A percentile compares a stretch with the other conserved stretches of the same genome.
phyloP scores from a whole-genome alignment of 2,797 vertebrate species.

The Enteromius anoplus region DNA sequence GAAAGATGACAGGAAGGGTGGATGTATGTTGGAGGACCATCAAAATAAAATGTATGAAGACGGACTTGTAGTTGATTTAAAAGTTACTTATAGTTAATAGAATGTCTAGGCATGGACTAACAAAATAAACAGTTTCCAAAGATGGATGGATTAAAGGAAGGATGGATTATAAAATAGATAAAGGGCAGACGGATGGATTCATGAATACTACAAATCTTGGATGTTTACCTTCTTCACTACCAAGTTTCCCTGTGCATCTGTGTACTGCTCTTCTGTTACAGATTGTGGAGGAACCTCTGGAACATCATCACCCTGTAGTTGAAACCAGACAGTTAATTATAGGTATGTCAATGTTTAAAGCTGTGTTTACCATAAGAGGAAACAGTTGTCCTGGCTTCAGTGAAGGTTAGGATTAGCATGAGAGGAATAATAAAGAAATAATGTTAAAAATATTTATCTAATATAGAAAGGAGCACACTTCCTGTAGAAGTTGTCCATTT shows the following conservation, averaged over 20 bases:
- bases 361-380: constrained; percentile 18
- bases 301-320: constrained; percentile 84
- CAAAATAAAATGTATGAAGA: neutral
- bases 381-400: neutral
- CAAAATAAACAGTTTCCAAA: neutral
- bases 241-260: constrained; percentile 85
- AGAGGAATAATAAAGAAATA: constrained; percentile 15
- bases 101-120: neutral
- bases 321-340: constrained; percentile 49
- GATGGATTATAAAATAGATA: neutral
- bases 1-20: neutral
- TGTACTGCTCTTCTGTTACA: constrained; percentile 87
- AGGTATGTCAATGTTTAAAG: neutral
- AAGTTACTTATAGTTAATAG: neutral
- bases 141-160: neutral
- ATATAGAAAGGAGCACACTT: constrained; percentile 5
- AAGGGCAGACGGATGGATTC: neutral
- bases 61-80: neutral
- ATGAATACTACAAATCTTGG: neutral
- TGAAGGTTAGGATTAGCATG: constrained; percentile 41
- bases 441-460: neutral
- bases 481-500: constrained; percentile 43
- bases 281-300: constrained; percentile 83
- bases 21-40: neutral
- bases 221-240: constrained; percentile 88